Evolutionary conservation across 37 sponge, comb jelly and placozoan genomes (phyloP).

Genomic region (Theonella swinhoei): DNA sequence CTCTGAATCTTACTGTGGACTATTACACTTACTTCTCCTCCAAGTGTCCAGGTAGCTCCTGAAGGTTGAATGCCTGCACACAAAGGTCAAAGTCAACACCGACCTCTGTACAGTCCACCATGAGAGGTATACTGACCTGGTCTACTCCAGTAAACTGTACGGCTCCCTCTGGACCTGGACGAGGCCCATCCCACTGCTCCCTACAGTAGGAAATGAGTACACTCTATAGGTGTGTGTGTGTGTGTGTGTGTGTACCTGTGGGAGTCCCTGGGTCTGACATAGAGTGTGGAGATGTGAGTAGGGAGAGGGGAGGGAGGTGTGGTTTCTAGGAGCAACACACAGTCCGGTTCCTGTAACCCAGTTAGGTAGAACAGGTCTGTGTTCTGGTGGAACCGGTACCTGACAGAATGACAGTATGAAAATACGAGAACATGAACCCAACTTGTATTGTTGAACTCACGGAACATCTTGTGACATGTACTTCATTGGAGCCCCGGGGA

Average conservation of each 20-base stretch:
- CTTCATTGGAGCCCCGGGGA: slow-evolving; percentile 62
- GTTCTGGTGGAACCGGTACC: slow-evolving; percentile 80
- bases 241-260: slow-evolving; percentile 10
- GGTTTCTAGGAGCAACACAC: slow-evolving; percentile 64
- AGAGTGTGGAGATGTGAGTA: slow-evolving; percentile 55
- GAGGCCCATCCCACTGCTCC: slow-evolving; percentile 85
- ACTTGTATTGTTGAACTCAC: slow-evolving; percentile 66
- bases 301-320: slow-evolving; percentile 23
- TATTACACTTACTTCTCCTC: slow-evolving; percentile 53
- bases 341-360: slow-evolving; percentile 83
- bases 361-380: slow-evolving; percentile 77
- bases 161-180: slow-evolving; percentile 63
- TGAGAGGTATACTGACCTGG: slow-evolving; percentile 37
- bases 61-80: slow-evolving; percentile 53
- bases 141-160: slow-evolving; percentile 74
- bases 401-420: slow-evolving; percentile 6
- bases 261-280: slow-evolving; percentile 64
- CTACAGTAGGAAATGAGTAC: slow-evolving; percentile 38
- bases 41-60: slow-evolving; percentile 51
- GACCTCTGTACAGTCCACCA: neutral
- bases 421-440: neutral
- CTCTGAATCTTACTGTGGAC: too few relatives aligned
- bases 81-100: neutral
- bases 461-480: slow-evolving; percentile 79
- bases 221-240: too few relatives aligned